Percentiles rank a stretch among this genome's conserved stretches.
phyloP scores from a whole-genome alignment of 2,888 invertebrate species.

The Melanotus villosus region DNA sequence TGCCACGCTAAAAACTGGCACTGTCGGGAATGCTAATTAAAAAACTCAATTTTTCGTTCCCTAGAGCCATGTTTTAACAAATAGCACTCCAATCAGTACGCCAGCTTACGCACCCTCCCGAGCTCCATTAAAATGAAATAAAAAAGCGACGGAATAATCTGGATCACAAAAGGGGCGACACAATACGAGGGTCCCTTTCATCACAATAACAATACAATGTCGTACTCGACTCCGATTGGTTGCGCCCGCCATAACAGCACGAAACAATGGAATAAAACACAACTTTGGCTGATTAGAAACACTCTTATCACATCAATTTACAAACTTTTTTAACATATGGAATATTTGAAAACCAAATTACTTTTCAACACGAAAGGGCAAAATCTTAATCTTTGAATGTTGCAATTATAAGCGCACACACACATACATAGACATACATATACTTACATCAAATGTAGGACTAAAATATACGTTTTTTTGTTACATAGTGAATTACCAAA shows the following conservation, averaged over 20 bases:
- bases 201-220: conserved; percentile 61
- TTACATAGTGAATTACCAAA: no score
- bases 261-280: conserved; percentile 60
- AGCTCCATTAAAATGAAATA: conserved; percentile 61
- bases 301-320: conserved; percentile 23
- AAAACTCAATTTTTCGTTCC: conserved; percentile 52
- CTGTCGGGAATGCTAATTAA: conserved; percentile 53
- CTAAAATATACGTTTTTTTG: no score
- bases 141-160: conserved; percentile 62
- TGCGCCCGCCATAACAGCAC: conserved; percentile 57
- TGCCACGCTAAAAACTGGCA: conserved; percentile 44
- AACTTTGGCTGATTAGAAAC: conserved; percentile 40
- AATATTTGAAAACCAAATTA: neutral
- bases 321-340: neutral
- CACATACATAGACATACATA: no score
- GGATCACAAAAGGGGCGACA: conserved; percentile 59
- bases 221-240: conserved; percentile 60
- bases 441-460: no score
- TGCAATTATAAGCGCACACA: no score
- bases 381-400: no score
- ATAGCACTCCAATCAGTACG: conserved; percentile 56
- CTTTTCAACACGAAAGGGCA: neutral
- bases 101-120: conserved; percentile 51
- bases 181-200: conserved; percentile 61
- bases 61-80: conserved; percentile 53